Evolutionary conservation across 2,888 invertebrate species (phyloP).

Genomic region (Caradrina clavipalpis): DNA sequence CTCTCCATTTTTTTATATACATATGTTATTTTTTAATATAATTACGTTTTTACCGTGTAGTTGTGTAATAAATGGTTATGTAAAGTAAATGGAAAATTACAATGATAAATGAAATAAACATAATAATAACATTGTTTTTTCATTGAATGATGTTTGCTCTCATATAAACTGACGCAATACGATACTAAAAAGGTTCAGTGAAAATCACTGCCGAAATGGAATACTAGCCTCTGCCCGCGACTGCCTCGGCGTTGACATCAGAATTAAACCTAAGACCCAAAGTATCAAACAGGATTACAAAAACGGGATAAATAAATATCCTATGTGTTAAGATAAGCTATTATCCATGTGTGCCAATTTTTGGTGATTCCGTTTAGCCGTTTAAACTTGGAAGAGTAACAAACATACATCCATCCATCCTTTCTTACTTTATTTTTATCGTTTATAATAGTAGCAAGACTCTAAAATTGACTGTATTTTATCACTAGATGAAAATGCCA

Average conservation of each 20-base stretch:
- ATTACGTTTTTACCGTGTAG: no score
- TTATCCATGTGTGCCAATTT: no score
- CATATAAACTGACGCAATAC: slow-evolving; percentile 15
- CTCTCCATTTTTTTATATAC: not conserved
- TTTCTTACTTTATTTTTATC: no score
- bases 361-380: no score
- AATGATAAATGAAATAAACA: not conserved
- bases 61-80: not conserved
- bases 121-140: not conserved
- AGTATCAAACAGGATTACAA: no score
- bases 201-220: slow-evolving; percentile 5
- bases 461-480: slow-evolving; percentile 24
- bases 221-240: not conserved
- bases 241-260: no score
- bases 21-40: not conserved
- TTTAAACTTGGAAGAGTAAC: no score
- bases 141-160: slow-evolving; percentile 6
- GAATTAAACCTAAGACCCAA: no score
- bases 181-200: slow-evolving; percentile 14
- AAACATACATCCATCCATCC: no score
- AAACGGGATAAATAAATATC: no score
- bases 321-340: no score
- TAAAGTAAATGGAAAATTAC: slow-evolving; percentile 1
- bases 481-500: slow-evolving; percentile 7
- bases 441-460: not conserved